phyloP scores from a whole-genome alignment of 2,113 vertebrate genomes.

The Pteropus alecto region DNA sequence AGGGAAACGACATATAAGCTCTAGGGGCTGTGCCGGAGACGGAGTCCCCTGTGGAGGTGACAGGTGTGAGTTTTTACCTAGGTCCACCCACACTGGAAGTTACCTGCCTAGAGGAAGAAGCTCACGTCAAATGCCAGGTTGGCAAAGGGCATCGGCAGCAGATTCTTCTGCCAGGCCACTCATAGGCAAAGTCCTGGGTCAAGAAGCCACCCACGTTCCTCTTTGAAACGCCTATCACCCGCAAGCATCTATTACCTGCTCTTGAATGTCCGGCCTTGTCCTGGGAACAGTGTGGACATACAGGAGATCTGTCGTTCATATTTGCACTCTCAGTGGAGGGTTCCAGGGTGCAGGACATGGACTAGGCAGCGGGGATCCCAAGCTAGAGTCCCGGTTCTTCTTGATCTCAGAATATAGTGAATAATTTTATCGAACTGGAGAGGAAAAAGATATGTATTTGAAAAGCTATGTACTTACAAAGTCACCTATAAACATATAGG shows the following conservation, averaged over 20 bases:
- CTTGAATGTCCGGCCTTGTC: background rate
- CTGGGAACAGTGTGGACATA: background rate
- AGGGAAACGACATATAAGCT: background rate
- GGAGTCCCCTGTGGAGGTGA: accelerated
- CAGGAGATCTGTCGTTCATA: too few relatives aligned
- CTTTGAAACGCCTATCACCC: background rate
- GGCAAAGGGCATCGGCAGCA: background rate
- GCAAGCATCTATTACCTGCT: background rate
- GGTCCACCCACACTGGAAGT: background rate
- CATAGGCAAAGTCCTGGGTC: accelerated
- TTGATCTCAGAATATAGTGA: background rate
- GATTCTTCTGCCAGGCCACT: background rate
- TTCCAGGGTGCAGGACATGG: background rate
- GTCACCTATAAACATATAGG: background rate
- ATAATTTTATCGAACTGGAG: background rate
- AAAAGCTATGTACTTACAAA: background rate
- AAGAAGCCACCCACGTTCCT: background rate
- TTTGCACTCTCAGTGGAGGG: accelerated
- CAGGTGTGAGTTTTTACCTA: background rate
- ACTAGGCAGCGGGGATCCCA: background rate
- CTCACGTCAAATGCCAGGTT: background rate
- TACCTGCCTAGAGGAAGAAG: too few relatives aligned
- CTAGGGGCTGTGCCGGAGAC: too few relatives aligned
- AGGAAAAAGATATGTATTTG: accelerated
- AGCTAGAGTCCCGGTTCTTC: accelerated